These are phyloP conservation scores for Pocillopora verrucosa DNA, from an alignment of 64 coral and sea anemone species.

Conservation along the genomic window DNA sequence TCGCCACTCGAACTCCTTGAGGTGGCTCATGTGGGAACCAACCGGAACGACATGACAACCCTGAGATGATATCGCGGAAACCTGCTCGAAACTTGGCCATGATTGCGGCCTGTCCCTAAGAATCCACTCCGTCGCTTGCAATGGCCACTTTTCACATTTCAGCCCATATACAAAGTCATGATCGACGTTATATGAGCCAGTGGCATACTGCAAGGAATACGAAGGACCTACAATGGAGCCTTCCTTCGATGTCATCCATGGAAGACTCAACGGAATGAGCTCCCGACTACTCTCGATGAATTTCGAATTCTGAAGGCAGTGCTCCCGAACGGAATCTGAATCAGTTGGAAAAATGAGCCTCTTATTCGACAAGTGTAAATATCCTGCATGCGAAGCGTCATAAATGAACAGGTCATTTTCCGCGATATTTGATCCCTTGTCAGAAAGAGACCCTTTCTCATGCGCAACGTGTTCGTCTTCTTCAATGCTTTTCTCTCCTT, in stretches of 20 bases:
- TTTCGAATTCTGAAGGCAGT: constrained; percentile 44
- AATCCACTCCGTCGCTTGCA: constrained; percentile 74
- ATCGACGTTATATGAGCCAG: constrained; percentile 13
- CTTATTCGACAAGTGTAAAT: constrained; percentile 44
- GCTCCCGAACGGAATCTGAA: not conserved
- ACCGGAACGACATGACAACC: constrained; percentile 77
- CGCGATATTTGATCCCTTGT: not conserved
- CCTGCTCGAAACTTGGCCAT: constrained; percentile 43
- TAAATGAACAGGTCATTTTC: constrained; percentile 41
- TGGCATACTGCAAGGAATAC: constrained; percentile 32
- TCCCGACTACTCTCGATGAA: constrained; percentile 60
- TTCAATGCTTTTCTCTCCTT: not conserved
- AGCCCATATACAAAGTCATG: constrained; percentile 84
- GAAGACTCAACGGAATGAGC: constrained; percentile 26
- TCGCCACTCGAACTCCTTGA: constrained; percentile 71
- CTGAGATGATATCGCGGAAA: constrained; percentile 29
- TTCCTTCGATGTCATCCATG: not conserved
- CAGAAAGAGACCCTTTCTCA: not conserved
- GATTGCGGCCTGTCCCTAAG: constrained; percentile 19
- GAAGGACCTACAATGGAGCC: constrained; percentile 66
- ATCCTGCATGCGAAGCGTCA: constrained; percentile 58
- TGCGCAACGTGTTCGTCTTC: not conserved
- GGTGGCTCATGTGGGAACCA: constrained; percentile 49
- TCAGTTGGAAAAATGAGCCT: not conserved
- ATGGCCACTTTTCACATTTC: constrained; percentile 82